Conservation (phyloP, 2,113 vertebrate species). For the Bujurquina vittata region DNA sequence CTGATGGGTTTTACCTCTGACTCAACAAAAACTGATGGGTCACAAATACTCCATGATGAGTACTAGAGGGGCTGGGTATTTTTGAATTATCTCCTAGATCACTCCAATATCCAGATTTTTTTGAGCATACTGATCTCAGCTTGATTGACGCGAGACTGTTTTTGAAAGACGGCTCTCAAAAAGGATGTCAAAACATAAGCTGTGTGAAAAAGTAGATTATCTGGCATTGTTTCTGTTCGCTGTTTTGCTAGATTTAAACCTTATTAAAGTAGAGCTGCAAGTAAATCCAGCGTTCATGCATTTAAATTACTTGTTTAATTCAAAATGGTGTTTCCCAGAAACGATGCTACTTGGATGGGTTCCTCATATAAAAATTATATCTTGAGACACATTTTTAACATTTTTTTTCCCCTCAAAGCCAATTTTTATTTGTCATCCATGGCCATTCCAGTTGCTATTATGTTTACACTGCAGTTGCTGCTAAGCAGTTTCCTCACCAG, state of each 20-base stretch:
- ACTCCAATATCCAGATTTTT: not conserved
- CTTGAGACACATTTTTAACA: not conserved
- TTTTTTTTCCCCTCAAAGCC: not conserved
- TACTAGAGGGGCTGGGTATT: not conserved
- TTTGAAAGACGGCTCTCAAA: not conserved
- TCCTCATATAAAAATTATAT: not conserved
- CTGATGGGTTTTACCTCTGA: too few relatives aligned
- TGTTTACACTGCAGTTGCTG: not conserved
- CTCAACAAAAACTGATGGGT: too few relatives aligned
- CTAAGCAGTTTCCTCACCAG: not conserved
- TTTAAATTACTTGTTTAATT: not conserved
- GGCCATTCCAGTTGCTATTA: not conserved
- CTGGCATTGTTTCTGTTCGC: accelerated
- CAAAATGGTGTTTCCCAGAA: not conserved
- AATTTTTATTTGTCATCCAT: not conserved
- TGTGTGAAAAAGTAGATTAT: too few relatives aligned
- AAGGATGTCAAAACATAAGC: too few relatives aligned
- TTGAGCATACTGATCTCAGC: not conserved
- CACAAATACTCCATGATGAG: too few relatives aligned
- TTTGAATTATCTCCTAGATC: not conserved
- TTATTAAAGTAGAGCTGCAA: not conserved
- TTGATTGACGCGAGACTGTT: not conserved
- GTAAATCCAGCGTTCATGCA: not conserved
- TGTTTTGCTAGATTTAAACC: not conserved
- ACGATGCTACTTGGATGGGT: not conserved